phyloP scores from a whole-genome alignment of 2,113 vertebrate species.

The Philantomba maxwellii region DNA sequence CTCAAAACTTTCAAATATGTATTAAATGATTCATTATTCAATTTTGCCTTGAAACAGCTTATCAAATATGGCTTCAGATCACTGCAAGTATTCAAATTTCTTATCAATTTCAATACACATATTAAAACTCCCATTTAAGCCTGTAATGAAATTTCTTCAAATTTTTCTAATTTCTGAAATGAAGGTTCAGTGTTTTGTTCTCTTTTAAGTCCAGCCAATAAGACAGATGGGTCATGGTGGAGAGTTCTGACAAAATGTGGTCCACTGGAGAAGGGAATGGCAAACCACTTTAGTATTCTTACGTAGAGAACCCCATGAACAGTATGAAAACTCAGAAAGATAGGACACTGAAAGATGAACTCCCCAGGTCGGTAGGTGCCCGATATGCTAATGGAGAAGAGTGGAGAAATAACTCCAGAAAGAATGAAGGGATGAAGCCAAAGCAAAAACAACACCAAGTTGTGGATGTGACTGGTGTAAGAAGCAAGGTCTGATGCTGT shows the following conservation, averaged over 20 bases:
- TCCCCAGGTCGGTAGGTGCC: not conserved
- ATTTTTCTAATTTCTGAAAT: not conserved
- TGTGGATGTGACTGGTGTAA: not conserved
- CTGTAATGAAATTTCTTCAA: constrained; percentile 40
- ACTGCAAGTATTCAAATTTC: constrained; percentile 21
- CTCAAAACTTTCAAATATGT: constrained; percentile 38
- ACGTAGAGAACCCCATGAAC: not conserved
- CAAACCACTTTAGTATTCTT: not conserved
- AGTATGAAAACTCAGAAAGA: not conserved
- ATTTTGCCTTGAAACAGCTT: constrained; percentile 56
- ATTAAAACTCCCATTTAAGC: constrained; percentile 45
- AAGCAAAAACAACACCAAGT: not conserved
- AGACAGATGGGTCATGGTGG: not conserved
- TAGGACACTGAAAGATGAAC: not conserved
- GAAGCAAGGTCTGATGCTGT: not conserved
- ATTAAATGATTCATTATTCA: constrained; percentile 68
- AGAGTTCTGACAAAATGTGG: not conserved
- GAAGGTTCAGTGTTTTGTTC: not conserved
- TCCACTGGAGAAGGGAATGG: not conserved
- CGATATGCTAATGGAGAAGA: not conserved
- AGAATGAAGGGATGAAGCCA: not conserved
- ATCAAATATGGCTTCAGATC: constrained; percentile 18
- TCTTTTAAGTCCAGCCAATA: not conserved
- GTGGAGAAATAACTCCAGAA: not conserved
- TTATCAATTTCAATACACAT: constrained; percentile 46